These are phyloP conservation scores for Phalanger gymnotis DNA, from an alignment of 2,797 vertebrate genomes.

Conservation along the genomic window DNA sequence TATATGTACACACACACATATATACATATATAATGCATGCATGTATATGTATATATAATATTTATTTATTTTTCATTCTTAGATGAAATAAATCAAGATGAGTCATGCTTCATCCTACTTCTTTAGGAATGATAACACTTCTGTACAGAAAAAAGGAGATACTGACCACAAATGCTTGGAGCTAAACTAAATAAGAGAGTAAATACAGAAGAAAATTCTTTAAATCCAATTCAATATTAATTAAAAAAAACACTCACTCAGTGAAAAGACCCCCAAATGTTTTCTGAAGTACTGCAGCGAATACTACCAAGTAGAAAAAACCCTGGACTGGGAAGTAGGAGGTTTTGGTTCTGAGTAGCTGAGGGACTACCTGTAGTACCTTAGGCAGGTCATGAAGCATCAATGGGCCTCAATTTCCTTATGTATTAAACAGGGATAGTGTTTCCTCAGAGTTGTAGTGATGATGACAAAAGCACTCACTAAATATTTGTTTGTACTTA, in stretches of 20 bases:
- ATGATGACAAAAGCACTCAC: slow-evolving; percentile 6
- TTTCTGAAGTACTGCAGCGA: slow-evolving; percentile 52
- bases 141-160: slow-evolving; percentile 43
- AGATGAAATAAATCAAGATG: slow-evolving; percentile 57
- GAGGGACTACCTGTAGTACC: not conserved
- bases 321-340: not conserved
- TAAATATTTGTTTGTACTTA: not conserved
- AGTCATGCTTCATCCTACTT: slow-evolving; percentile 39
- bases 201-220: slow-evolving; percentile 59
- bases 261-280: slow-evolving; percentile 56
- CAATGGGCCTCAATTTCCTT: not conserved
- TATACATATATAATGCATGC: too few species aligned
- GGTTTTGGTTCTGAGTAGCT: not conserved
- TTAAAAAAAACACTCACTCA: not conserved
- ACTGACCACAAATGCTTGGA: slow-evolving; percentile 20
- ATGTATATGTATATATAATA: not conserved
- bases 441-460: not conserved
- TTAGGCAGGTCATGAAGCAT: not conserved
- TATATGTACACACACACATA: too few species aligned
- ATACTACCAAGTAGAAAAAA: slow-evolving; percentile 42
- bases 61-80: slow-evolving; percentile 10
- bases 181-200: slow-evolving; percentile 38
- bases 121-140: slow-evolving; percentile 54
- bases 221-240: slow-evolving; percentile 55
- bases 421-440: slow-evolving; percentile 30